Conservation (phyloP, 2,888 invertebrate genomes). For the Drosophila ezoana region DNA sequence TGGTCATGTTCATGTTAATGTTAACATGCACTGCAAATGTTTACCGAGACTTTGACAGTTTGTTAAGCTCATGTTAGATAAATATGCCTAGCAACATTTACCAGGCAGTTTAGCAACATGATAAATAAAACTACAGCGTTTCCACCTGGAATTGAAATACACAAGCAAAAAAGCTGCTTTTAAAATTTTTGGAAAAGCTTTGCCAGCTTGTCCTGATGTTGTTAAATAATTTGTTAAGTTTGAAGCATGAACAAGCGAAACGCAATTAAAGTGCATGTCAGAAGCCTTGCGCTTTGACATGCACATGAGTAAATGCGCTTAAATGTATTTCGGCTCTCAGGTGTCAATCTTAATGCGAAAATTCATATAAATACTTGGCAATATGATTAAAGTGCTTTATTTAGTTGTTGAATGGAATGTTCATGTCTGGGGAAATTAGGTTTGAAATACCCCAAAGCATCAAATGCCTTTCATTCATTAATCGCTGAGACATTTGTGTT, state of each 20-base stretch:
- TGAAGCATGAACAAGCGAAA: neutral
- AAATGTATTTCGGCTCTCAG: neutral
- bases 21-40: neutral
- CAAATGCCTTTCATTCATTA: conserved; percentile 38
- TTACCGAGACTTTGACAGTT: no score
- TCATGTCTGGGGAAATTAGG: conserved; percentile 4
- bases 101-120: neutral
- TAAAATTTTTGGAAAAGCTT: neutral
- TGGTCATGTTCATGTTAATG: no score
- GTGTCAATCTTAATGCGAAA: conserved; percentile 14
- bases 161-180: no score
- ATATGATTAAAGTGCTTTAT: conserved; percentile 15
- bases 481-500: conserved; percentile 26
- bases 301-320: neutral
- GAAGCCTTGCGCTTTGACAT: neutral
- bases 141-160: neutral
- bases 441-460: conserved; percentile 6
- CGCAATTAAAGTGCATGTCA: neutral
- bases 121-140: neutral
- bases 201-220: neutral
- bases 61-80: neutral
- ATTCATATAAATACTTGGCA: neutral
- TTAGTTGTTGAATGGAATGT: conserved; percentile 3
- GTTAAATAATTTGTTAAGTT: no score
- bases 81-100: neutral